Percentiles rank a stretch among this genome's conserved stretches.
Conservation (phyloP, 2,113 vertebrate genomes). For the Odontophorus gujanensis region DNA sequence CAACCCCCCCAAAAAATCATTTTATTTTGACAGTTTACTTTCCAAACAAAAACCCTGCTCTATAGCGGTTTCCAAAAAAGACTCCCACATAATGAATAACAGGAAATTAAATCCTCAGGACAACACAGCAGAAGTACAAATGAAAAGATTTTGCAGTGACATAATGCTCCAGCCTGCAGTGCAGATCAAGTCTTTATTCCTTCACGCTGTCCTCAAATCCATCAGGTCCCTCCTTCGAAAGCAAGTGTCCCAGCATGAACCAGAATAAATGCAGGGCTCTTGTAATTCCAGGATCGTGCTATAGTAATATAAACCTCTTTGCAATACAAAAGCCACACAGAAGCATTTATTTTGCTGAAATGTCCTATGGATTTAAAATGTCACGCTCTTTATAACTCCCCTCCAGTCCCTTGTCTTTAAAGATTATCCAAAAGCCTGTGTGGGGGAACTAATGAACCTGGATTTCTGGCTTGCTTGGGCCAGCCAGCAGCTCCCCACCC, state of each 20-base stretch:
- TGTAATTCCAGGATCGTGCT: not conserved
- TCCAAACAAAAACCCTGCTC: not conserved
- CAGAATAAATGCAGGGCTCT: not conserved
- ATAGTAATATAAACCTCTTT: constrained; percentile 23
- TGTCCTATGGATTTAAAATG: constrained; percentile 19
- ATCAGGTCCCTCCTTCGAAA: not conserved
- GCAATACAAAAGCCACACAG: not conserved
- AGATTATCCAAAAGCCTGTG: not conserved
- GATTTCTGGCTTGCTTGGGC: not conserved
- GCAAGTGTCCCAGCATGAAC: not conserved
- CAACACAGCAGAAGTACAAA: constrained; percentile 27
- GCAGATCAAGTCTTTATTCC: not conserved
- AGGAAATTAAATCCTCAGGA: constrained; percentile 53
- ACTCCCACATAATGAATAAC: constrained; percentile 11
- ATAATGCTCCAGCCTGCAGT: not conserved
- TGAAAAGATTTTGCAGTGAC: constrained; percentile 32
- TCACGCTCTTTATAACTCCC: not conserved
- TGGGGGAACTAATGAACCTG: not conserved
- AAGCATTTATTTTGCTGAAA: constrained; percentile 9
- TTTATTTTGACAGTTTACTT: not conserved
- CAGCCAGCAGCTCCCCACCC: too few relatives aligned
- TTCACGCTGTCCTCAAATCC: not conserved
- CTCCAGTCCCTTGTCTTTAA: not conserved
- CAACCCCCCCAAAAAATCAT: not conserved
- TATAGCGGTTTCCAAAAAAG: constrained; percentile 42